Evolutionary conservation across 2,888 invertebrate species (phyloP).

Genomic region (Nipponacmea schrenckii): DNA sequence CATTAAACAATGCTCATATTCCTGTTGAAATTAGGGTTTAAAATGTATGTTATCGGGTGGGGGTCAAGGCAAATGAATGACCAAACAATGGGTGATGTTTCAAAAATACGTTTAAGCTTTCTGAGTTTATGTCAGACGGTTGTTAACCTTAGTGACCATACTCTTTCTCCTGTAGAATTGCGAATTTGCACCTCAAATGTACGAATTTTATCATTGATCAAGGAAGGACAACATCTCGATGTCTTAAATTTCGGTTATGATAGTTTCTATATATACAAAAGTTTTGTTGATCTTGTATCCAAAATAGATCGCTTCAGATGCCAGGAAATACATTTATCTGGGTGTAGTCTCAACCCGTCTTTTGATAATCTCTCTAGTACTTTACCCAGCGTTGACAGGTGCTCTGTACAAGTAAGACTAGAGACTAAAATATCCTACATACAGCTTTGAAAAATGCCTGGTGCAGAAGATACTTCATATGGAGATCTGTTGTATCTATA

Average conservation of each 20-base stretch:
- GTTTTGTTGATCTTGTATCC: conserved; percentile 22
- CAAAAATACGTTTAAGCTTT: too few relatives aligned
- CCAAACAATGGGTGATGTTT: too few relatives aligned
- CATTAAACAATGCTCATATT: too few relatives aligned
- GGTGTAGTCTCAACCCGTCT: conserved; percentile 17
- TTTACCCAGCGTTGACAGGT: neutral
- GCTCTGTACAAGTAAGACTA: conserved; percentile 11
- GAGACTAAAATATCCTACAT: conserved; percentile 43
- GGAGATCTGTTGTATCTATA: conserved; percentile 30
- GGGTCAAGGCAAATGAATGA: too few relatives aligned
- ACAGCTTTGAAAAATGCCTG: conserved; percentile 31
- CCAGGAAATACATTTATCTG: conserved; percentile 17
- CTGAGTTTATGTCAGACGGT: too few relatives aligned
- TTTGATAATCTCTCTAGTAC: conserved; percentile 12
- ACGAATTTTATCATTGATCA: too few relatives aligned
- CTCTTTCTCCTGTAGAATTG: too few relatives aligned
- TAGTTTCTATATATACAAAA: conserved; percentile 22
- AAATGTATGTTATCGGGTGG: conserved; percentile 18
- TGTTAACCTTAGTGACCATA: too few relatives aligned
- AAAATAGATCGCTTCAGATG: conserved; percentile 13
- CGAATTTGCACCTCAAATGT: too few relatives aligned
- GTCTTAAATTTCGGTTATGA: too few relatives aligned
- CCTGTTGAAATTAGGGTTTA: too few relatives aligned
- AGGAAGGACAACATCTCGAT: too few relatives aligned
- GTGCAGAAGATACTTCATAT: conserved; percentile 32